Conservation (phyloP, 1,140 invertebrate species). For the Popillia japonica region DNA sequence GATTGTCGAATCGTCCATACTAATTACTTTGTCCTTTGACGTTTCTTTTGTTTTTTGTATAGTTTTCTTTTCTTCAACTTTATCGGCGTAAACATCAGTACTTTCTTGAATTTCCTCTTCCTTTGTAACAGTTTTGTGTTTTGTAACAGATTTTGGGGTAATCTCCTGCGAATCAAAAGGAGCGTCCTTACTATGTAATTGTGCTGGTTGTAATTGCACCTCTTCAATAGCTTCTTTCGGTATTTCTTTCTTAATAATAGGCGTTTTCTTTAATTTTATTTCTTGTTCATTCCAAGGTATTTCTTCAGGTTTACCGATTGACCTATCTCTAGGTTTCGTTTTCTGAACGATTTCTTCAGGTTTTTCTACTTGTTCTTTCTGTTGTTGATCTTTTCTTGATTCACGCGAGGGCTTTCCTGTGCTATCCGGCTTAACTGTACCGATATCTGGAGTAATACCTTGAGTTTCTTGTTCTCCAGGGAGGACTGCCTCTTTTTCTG, state of each 20-base stretch:
- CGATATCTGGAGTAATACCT: not conserved
- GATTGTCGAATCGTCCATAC: not conserved
- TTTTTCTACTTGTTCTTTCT: constrained; percentile 1
- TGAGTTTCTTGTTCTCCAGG: not conserved
- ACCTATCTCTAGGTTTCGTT: constrained; percentile 2
- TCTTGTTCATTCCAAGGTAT: constrained; percentile 62
- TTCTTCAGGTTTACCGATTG: constrained; percentile 41
- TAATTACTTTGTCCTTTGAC: constrained; percentile 2
- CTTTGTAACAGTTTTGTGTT: not conserved
- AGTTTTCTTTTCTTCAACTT: not conserved
- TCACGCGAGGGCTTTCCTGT: constrained; percentile 24
- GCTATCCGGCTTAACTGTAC: not conserved
- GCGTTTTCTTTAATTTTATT: constrained; percentile 57
- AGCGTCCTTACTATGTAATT: constrained; percentile 45
- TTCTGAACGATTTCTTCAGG: not conserved
- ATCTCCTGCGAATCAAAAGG: not conserved
- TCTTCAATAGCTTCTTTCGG: constrained; percentile 39
- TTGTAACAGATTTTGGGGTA: not conserved
- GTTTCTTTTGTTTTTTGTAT: not conserved
- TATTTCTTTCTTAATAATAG: constrained; percentile 36
- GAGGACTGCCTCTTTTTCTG: not conserved
- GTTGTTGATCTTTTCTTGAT: not conserved
- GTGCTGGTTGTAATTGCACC: constrained; percentile 46
- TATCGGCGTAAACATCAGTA: not conserved
- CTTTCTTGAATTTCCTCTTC: constrained; percentile 5